A percentile compares a stretch with the other conserved stretches of the same genome.
phyloP scores from a whole-genome alignment of 64 coral and sea anemone species.

The Stylophora pistillata region DNA sequence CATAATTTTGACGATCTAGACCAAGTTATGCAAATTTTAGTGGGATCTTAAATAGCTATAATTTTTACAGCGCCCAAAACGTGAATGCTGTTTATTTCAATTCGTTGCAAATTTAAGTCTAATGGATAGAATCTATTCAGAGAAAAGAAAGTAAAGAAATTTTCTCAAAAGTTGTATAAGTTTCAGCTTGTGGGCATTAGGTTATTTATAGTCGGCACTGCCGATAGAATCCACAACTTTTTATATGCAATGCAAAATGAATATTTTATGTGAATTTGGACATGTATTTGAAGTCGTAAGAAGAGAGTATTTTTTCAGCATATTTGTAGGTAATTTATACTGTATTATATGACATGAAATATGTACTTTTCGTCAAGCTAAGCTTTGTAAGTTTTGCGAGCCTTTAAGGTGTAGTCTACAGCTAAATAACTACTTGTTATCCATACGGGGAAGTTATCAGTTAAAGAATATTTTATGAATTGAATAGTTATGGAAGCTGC shows the following conservation, averaged over 20 bases:
- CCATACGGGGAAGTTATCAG: slow-evolving; percentile 1
- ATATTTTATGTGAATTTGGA: slow-evolving; percentile 43
- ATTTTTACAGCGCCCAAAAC: neutral
- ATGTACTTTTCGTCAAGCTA: neutral
- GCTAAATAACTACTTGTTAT: neutral
- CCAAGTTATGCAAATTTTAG: slow-evolving; percentile 98
- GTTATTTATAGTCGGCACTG: slow-evolving; percentile 40
- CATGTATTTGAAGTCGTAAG: slow-evolving; percentile 48
- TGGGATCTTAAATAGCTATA: slow-evolving; percentile 71
- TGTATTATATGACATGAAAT: slow-evolving; percentile 7
- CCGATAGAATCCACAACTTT: slow-evolving; percentile 42
- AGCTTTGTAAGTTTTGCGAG: slow-evolving; percentile 16
- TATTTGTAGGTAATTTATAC: slow-evolving; percentile 62
- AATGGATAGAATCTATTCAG: neutral
- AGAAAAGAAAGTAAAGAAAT: neutral
- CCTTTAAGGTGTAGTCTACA: slow-evolving; percentile 12
- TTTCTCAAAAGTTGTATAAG: neutral
- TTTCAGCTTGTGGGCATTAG: slow-evolving; percentile 4
- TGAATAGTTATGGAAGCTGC: too few relatives aligned
- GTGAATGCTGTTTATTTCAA: neutral
- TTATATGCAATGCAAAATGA: slow-evolving; percentile 29
- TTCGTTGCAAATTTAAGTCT: neutral
- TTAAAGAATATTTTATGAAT: slow-evolving; percentile 6
- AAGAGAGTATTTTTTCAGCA: slow-evolving; percentile 40
- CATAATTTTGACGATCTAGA: slow-evolving; percentile 86